Conservation (phyloP, 1,140 invertebrate genomes). For the Cylas formicarius region DNA sequence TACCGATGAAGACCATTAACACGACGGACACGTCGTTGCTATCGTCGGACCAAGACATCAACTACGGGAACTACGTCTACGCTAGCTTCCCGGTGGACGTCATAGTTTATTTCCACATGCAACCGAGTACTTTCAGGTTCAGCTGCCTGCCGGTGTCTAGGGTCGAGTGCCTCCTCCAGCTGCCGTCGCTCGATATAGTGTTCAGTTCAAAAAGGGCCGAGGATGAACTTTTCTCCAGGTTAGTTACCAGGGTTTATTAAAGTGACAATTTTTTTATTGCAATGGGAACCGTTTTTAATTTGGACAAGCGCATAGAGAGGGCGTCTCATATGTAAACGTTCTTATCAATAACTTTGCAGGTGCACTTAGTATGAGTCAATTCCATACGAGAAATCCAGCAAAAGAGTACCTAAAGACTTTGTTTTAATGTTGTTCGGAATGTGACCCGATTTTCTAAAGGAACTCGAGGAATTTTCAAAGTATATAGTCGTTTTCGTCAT, state of each 20-base stretch:
- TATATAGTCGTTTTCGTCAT: too few relatives aligned
- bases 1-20: conserved; percentile 60
- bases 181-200: conserved; percentile 90
- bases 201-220: conserved; percentile 85
- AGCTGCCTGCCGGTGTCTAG: conserved; percentile 91
- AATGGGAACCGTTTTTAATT: too few relatives aligned
- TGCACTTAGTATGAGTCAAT: too few relatives aligned
- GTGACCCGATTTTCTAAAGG: too few relatives aligned
- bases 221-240: conserved; percentile 51
- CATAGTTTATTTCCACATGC: conserved; percentile 97
- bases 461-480: too few relatives aligned
- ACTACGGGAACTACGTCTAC: conserved; percentile 72
- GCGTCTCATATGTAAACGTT: too few relatives aligned
- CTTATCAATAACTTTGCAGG: too few relatives aligned
- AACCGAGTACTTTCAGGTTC: conserved; percentile 92
- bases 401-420: too few relatives aligned
- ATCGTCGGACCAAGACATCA: conserved; percentile 47
- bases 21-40: conserved; percentile 33
- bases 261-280: background rate
- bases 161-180: conserved; percentile 92
- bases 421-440: too few relatives aligned
- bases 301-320: too few relatives aligned
- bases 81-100: conserved; percentile 97
- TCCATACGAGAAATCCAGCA: too few relatives aligned
- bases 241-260: conserved; percentile 9